These are phyloP conservation scores for Lepilemur ruficaudatus DNA, from an alignment of 2,797 vertebrate genomes.

Conservation along the genomic window DNA sequence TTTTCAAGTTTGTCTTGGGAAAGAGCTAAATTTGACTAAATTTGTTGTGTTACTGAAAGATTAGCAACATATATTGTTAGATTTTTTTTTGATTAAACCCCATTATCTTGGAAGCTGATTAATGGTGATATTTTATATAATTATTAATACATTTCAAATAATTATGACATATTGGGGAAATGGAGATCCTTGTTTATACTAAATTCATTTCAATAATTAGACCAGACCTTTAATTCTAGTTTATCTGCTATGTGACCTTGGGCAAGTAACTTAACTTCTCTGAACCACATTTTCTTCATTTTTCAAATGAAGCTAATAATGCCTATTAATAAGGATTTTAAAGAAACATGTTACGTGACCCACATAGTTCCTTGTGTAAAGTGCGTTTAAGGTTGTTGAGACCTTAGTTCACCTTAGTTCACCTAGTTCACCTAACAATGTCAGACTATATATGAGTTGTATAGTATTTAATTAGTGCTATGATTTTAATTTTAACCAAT, in stretches of 20 bases:
- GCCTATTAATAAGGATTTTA: neutral
- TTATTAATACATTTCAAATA: neutral
- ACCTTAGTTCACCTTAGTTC: neutral
- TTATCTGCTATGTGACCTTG: neutral
- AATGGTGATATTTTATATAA: neutral
- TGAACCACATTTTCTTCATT: neutral
- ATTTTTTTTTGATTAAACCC: slow-evolving; percentile 17
- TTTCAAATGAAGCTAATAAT: slow-evolving; percentile 18
- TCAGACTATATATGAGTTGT: neutral
- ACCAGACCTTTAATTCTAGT: neutral
- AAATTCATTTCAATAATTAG: slow-evolving; percentile 22
- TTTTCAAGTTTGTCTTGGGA: slow-evolving; percentile 9
- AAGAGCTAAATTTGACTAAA: neutral
- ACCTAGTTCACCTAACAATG: neutral
- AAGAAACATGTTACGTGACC: neutral
- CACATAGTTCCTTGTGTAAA: neutral
- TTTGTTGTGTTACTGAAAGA: neutral
- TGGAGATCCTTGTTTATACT: slow-evolving; percentile 1
- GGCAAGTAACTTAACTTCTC: neutral
- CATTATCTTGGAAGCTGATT: neutral
- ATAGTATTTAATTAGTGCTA: neutral
- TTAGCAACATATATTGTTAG: neutral
- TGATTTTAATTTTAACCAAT: slow-evolving; percentile 36
- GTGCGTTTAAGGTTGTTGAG: neutral
- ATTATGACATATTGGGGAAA: neutral